Percentiles rank a stretch among this genome's conserved stretches.
These are phyloP conservation scores for Furcula furcula DNA, from an alignment of 2,888 invertebrate genomes.

Conservation along the genomic window DNA sequence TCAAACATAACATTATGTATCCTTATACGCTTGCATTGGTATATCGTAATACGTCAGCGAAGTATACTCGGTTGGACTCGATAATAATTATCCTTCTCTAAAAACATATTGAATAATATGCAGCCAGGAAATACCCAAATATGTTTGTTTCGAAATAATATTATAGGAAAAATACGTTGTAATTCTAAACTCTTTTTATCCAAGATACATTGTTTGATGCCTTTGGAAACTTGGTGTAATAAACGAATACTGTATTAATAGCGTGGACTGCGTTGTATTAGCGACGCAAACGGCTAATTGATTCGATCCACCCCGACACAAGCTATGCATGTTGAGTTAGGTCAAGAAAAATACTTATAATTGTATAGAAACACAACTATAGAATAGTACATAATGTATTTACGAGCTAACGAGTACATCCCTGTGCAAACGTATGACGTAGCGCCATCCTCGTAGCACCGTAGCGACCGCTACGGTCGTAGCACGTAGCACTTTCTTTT, in stretches of 20 bases:
- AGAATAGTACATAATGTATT: conserved; percentile 7
- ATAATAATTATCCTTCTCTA: conserved; percentile 2
- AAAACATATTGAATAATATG: background rate
- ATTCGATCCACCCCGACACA: conserved; percentile 12
- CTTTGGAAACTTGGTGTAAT: background rate
- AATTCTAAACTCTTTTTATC: conserved; percentile 3
- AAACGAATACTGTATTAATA: background rate
- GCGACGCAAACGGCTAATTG: conserved; percentile 8
- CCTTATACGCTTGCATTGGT: no score
- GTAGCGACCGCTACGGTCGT: conserved; percentile 19
- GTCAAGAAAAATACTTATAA: conserved; percentile 28
- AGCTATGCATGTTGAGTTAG: conserved; percentile 34
- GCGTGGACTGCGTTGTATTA: background rate
- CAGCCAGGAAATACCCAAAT: conserved; percentile 20
- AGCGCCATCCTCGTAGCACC: conserved; percentile 24
- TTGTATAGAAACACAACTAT: conserved; percentile 7
- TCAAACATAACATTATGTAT: no score
- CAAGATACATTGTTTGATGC: background rate
- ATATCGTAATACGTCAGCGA: no score
- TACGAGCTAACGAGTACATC: conserved; percentile 6
- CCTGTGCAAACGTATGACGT: conserved; percentile 6
- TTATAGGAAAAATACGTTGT: conserved; percentile 11
- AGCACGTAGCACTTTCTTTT: conserved; percentile 36
- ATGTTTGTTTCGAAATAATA: conserved; percentile 5
- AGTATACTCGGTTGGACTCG: no score